phyloP scores from a whole-genome alignment of 2,113 vertebrate species.

The Sinosuthora webbiana region DNA sequence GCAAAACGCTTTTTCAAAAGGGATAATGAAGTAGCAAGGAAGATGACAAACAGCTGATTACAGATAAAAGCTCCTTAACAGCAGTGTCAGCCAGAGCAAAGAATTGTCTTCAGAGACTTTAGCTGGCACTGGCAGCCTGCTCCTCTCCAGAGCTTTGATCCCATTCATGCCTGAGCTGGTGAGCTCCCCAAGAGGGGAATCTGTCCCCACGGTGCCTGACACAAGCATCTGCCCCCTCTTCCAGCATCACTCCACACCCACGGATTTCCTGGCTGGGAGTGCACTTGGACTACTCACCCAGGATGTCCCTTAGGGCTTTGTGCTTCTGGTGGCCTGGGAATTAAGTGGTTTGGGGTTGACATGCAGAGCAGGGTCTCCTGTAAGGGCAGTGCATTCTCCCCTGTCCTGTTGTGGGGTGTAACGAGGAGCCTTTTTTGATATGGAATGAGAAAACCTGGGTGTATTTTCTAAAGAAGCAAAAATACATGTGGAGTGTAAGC shows the following conservation, averaged over 20 bases:
- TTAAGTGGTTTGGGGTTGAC: conserved; percentile 54
- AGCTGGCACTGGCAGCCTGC: conserved; percentile 16
- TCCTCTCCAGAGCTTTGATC: conserved; percentile 21
- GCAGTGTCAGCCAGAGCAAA: conserved; percentile 34
- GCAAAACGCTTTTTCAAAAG: conserved; percentile 24
- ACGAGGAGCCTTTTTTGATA: neutral
- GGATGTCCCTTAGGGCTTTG: conserved; percentile 50
- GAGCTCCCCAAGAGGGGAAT: neutral
- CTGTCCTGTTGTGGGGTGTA: neutral
- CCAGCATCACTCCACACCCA: conserved; percentile 50
- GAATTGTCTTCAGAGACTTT: conserved; percentile 20
- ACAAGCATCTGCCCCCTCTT: conserved; percentile 53
- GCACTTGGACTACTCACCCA: conserved; percentile 54
- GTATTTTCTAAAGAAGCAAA: neutral
- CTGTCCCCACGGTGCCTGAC: neutral
- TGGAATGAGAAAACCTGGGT: neutral
- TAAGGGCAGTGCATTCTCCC: neutral
- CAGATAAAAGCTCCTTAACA: conserved; percentile 49
- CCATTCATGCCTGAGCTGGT: neutral
- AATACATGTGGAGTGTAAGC: neutral
- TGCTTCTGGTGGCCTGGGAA: conserved; percentile 63
- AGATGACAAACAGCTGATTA: conserved; percentile 59
- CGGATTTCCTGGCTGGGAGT: conserved; percentile 62
- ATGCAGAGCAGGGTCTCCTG: conserved; percentile 26
- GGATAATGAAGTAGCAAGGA: conserved; percentile 43